Evolutionary conservation across 2,797 vertebrate species (phyloP).

Genomic region (Crenuchus spilurus): DNA sequence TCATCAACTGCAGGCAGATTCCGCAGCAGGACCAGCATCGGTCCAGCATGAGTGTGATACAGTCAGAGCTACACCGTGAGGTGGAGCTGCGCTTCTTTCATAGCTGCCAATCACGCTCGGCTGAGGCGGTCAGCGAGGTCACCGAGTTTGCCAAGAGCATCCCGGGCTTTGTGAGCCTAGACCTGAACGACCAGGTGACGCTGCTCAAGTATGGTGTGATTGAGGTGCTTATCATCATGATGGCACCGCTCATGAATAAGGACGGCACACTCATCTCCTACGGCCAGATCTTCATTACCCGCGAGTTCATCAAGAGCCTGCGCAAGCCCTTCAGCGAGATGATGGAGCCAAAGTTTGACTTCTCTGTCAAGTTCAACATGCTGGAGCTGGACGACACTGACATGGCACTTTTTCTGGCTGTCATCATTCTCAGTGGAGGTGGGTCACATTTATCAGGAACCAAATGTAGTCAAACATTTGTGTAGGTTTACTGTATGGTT

Average conservation of each 20-base stretch:
- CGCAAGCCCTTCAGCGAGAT: slow-evolving; percentile 95
- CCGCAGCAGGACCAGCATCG: slow-evolving; percentile 74
- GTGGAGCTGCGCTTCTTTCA: slow-evolving; percentile 96
- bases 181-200: slow-evolving; percentile 96
- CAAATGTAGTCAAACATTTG: too few relatives aligned
- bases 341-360: slow-evolving; percentile 99
- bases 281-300: slow-evolving; percentile 97
- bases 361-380: slow-evolving; percentile 96
- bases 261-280: slow-evolving; percentile 95
- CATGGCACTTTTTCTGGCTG: slow-evolving; percentile 96
- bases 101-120: slow-evolving; percentile 93
- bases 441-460: slow-evolving; percentile 4
- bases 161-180: slow-evolving; percentile 91
- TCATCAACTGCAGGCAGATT: slow-evolving; percentile 88
- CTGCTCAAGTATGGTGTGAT: slow-evolving; percentile 96
- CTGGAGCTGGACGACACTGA: slow-evolving; percentile 97
- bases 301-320: slow-evolving; percentile 97
- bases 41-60: slow-evolving; percentile 57
- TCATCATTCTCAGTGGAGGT: slow-evolving; percentile 99
- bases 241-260: slow-evolving; percentile 98
- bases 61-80: slow-evolving; percentile 78
- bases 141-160: slow-evolving; percentile 98
- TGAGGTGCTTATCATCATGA: slow-evolving; percentile 95
- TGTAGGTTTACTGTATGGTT: neutral
- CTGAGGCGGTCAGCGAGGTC: slow-evolving; percentile 94